A percentile compares a stretch with the other conserved stretches of the same genome.
phyloP scores from a whole-genome alignment of 2,797 vertebrate species.

The Carapus acus region DNA sequence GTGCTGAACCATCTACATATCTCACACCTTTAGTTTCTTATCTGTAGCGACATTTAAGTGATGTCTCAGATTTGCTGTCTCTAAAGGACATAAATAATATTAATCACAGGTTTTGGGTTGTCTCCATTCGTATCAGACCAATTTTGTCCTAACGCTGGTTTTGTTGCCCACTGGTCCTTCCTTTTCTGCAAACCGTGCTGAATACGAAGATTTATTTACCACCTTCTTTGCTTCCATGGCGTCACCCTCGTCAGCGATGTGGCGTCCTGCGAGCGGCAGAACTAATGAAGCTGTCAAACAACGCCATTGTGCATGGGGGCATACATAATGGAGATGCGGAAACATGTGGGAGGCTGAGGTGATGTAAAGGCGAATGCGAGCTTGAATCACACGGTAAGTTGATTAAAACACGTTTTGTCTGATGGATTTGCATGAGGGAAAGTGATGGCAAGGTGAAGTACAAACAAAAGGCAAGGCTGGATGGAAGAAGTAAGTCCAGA shows the following conservation, averaged over 20 bases:
- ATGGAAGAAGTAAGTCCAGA: no score
- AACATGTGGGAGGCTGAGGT: constrained; percentile 51
- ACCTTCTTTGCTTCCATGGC: background rate
- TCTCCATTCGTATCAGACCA: no score
- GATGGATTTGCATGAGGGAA: no score
- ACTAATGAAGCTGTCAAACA: constrained; percentile 48
- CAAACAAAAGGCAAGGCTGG: no score
- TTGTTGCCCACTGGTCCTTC: background rate
- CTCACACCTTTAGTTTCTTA: no score
- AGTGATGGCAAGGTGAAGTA: no score
- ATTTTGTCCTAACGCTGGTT: background rate
- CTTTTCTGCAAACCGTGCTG: background rate
- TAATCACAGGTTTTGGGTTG: no score
- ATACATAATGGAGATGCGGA: constrained; percentile 61
- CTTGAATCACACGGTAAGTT: constrained; percentile 43
- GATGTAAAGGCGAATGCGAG: constrained; percentile 56
- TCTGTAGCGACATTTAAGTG: no score
- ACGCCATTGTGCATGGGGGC: constrained; percentile 43
- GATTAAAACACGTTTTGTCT: constrained; percentile 45
- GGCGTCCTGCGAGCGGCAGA: constrained; percentile 23
- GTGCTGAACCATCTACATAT: no score
- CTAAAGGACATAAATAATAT: background rate
- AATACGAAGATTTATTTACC: constrained; percentile 3
- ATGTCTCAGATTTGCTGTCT: no score
- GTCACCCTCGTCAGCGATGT: constrained; percentile 6